Evolutionary conservation across 1,140 invertebrate species (phyloP), one percentile per base, ranked within the genome.

Genomic region (Bombus cullumanus): DNA sequence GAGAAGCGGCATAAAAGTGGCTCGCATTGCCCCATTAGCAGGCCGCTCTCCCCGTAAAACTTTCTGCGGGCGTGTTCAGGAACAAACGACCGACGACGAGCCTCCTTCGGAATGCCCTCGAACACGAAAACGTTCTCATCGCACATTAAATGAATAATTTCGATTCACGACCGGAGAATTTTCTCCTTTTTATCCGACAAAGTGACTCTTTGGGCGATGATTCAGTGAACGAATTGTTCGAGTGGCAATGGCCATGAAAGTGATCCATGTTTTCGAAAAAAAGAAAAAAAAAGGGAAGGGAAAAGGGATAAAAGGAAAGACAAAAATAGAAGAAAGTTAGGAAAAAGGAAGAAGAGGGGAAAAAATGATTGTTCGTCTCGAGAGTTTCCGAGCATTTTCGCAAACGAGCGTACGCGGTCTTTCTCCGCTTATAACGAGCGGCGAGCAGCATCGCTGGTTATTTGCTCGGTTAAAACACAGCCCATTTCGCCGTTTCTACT

Each of bases 331-430:
- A 37, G 37, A 31, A 64, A 28, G 68, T 59, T 39, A 68, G 83
- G 86, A 57, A 68, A 77, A 81, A 41, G 43, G 43, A 64, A 85
- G n/a, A 57, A 62, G 13, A 41, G 28, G 15, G 15, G 37, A 53
- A 90, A 84, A 88, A 87, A 81, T 62, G 77, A 85, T 71, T 75
- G 69, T 80, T 31, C 75, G 64, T 81, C 57, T 81, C 66, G 47
- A 86, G 81, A 77, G 86, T 69, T 73, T 71, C 69, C 83, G 77
- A 82, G 82, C 39, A 47, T 84, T 84, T 84, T 84, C 82, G 75
- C 82, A 84, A 84, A 84, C 75, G 82, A 79, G 53, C 82, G 66
- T 53, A n/a, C 75, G 75, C 82, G 53, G 53, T n/a, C 72, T 83
- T 77, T 76, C 81, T 77, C 28, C 28, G 43, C 28, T 66, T 84